Conservation (phyloP, 2,797 vertebrate genomes). For the Lates japonicus region DNA sequence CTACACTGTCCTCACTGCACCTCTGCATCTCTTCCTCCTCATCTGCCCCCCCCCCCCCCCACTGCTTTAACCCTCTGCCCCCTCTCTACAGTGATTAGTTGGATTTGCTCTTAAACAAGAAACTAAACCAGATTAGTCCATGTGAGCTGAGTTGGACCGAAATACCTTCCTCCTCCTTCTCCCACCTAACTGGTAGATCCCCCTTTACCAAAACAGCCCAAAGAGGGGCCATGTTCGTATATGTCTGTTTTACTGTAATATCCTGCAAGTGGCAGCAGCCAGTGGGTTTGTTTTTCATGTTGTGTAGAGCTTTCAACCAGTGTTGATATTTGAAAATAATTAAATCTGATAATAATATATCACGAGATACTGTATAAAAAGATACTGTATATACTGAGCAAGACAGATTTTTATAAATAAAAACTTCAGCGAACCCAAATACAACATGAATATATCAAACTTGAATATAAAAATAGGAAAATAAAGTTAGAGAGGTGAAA, state of each 20-base stretch:
- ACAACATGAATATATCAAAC: too few species aligned
- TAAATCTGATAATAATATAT: not conserved
- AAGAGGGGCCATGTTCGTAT: conserved; percentile 5
- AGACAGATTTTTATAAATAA: not conserved
- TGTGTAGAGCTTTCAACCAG: not conserved
- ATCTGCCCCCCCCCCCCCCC: not conserved
- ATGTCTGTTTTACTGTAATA: not conserved
- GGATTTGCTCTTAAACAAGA: conserved; percentile 65
- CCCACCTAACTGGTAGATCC: conserved; percentile 4
- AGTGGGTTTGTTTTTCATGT: not conserved
- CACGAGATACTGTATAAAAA: not conserved
- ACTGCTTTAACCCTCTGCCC: not conserved
- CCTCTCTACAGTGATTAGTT: conserved; percentile 58
- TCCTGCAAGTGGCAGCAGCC: not conserved
- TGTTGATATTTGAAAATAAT: not conserved
- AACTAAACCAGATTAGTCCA: conserved; percentile 72
- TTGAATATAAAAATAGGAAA: too few species aligned
- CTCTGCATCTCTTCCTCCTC: too few species aligned
- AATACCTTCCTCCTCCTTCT: conserved; percentile 48
- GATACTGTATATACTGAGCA: not conserved
- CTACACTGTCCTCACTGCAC: not conserved
- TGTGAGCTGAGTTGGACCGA: conserved; percentile 49
- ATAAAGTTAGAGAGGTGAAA: too few species aligned
- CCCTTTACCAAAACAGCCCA: not conserved
- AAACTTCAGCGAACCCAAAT: too few species aligned